phyloP scores from a whole-genome alignment of 2,888 invertebrate genomes.

The Acanthosepion esculentum region DNA sequence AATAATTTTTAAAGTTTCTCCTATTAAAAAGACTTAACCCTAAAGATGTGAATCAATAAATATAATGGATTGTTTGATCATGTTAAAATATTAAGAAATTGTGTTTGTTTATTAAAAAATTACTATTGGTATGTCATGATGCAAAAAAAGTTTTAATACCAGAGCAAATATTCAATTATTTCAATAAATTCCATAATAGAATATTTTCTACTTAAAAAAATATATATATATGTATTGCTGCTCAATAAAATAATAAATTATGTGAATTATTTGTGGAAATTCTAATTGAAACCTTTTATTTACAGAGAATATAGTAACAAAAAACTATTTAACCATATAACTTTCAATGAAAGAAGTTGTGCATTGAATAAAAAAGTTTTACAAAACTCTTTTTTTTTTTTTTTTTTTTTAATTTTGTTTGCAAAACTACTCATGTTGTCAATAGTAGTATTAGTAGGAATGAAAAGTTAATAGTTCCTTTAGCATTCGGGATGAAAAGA shows the following conservation, averaged over 20 bases:
- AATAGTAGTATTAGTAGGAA: background rate
- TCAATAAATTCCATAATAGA: background rate
- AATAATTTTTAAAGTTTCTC: too few species aligned
- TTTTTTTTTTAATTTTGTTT: too few species aligned
- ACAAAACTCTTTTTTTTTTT: background rate
- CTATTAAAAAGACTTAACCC: too few species aligned
- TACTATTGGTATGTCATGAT: background rate
- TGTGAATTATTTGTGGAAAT: background rate
- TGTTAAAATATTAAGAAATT: too few species aligned
- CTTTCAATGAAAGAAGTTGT: background rate
- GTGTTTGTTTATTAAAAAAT: too few species aligned
- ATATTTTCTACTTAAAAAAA: background rate
- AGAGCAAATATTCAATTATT: background rate
- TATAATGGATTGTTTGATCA: too few species aligned
- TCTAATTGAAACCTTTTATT: background rate
- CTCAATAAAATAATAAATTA: background rate
- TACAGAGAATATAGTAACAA: background rate
- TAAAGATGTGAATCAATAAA: too few species aligned
- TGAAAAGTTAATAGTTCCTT: background rate
- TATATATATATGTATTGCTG: background rate
- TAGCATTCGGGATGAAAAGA: background rate
- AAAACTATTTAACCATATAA: background rate
- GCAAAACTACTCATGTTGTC: background rate
- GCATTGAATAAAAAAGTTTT: background rate
- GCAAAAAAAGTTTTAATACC: background rate